Evolutionary conservation across 1,140 invertebrate species (phyloP).

Genomic region (Doryteuthis pealeii): DNA sequence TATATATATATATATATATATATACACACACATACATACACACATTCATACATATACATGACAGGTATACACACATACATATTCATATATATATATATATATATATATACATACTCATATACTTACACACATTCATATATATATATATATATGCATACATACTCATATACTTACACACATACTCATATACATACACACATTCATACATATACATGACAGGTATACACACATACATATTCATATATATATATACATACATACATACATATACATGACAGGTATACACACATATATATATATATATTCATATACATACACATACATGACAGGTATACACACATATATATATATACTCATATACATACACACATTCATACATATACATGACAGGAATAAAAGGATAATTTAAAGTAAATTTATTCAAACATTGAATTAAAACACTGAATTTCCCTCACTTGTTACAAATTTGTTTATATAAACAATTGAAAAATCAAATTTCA

Average conservation of each 20-base stretch:
- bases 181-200: too few species aligned
- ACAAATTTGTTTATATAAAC: too few species aligned
- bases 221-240: too few species aligned
- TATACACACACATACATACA: not conserved
- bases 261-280: not conserved
- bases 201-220: too few species aligned
- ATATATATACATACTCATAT: not conserved
- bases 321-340: not conserved
- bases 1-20: not conserved
- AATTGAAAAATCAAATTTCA: too few species aligned
- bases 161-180: not conserved
- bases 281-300: not conserved
- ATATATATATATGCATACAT: not conserved
- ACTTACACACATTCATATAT: not conserved
- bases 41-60: not conserved
- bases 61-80: not conserved
- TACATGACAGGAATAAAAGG: too few species aligned
- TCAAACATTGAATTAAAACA: too few species aligned
- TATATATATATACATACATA: not conserved
- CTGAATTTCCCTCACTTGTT: too few species aligned
- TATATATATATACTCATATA: not conserved
- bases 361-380: not conserved
- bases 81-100: not conserved
- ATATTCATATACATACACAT: not conserved
- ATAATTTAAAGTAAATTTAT: too few species aligned